A percentile compares a stretch with the other conserved stretches of the same genome.
Evolutionary conservation across 2,113 vertebrate species (phyloP).

Genomic region (Nothocercus nigrocapillus): DNA sequence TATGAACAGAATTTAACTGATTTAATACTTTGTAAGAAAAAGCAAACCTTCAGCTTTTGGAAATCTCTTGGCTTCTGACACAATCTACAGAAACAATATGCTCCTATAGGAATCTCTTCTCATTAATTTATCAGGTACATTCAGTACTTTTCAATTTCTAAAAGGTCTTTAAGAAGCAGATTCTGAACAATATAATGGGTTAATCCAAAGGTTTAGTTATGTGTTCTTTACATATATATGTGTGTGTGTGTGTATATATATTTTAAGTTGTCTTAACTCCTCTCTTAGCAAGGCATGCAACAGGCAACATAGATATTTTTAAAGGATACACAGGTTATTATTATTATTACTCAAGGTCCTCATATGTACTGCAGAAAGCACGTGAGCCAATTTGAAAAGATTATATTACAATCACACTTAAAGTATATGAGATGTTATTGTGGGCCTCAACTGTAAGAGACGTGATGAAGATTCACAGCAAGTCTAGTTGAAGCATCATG

Average conservation of each 20-base stretch:
- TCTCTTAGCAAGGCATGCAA: neutral
- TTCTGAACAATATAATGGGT: neutral
- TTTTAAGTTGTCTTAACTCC: neutral
- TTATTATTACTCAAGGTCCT: neutral
- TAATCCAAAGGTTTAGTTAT: neutral
- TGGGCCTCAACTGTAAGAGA: fast-evolving
- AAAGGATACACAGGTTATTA: neutral
- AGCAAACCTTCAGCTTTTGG: neutral
- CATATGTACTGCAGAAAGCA: neutral
- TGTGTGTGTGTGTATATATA: too few species aligned
- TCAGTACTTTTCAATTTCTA: neutral
- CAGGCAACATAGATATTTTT: neutral
- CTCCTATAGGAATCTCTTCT: neutral
- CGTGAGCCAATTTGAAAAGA: neutral
- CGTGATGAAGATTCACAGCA: neutral
- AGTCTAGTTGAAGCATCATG: neutral
- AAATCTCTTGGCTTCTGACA: neutral
- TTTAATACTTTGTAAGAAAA: neutral
- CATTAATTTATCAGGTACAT: neutral
- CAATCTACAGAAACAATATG: neutral
- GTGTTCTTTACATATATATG: too few species aligned
- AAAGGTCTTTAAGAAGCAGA: neutral
- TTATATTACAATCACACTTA: neutral
- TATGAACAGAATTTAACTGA: neutral
- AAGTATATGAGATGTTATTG: neutral